Percentiles rank a stretch among this genome's conserved stretches.
Conservation (phyloP, 2,888 invertebrate genomes). For the Lamproptera curius region DNA sequence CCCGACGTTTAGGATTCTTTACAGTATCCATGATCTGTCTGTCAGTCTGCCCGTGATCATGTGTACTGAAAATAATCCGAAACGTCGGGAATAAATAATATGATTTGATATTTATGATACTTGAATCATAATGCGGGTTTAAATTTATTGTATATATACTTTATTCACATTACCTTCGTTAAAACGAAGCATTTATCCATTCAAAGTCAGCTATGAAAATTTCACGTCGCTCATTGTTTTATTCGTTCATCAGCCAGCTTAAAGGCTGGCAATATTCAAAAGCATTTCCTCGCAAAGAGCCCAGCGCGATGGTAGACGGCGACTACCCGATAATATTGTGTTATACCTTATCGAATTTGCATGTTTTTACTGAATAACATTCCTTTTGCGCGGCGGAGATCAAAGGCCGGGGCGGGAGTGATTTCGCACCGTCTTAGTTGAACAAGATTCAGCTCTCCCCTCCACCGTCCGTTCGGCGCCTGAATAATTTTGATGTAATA, state of each 20-base stretch:
- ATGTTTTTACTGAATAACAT: conserved; percentile 78
- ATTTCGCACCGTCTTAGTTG: conserved; percentile 77
- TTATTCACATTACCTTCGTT: too few relatives aligned
- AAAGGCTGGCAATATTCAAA: conserved; percentile 44
- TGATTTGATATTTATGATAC: background rate
- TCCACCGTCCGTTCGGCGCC: conserved; percentile 56
- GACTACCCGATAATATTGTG: conserved; percentile 70
- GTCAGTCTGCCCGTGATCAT: background rate
- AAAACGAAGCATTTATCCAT: too few relatives aligned
- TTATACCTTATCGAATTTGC: conserved; percentile 79
- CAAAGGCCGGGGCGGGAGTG: conserved; percentile 74
- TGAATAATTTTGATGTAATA: conserved; percentile 74
- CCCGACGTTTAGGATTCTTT: too few relatives aligned
- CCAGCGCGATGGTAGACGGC: conserved; percentile 42
- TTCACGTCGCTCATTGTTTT: background rate
- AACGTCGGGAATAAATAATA: background rate
- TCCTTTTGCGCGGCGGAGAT: conserved; percentile 75
- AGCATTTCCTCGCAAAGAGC: conserved; percentile 43
- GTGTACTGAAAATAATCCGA: too few relatives aligned
- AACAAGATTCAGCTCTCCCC: conserved; percentile 72
- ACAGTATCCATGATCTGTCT: background rate
- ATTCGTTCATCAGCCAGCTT: background rate
- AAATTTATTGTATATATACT: too few relatives aligned
- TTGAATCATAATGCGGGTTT: background rate
- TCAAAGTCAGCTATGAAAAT: background rate